phyloP scores from a whole-genome alignment of 2,888 invertebrate genomes.

The Tipula lateralis region DNA sequence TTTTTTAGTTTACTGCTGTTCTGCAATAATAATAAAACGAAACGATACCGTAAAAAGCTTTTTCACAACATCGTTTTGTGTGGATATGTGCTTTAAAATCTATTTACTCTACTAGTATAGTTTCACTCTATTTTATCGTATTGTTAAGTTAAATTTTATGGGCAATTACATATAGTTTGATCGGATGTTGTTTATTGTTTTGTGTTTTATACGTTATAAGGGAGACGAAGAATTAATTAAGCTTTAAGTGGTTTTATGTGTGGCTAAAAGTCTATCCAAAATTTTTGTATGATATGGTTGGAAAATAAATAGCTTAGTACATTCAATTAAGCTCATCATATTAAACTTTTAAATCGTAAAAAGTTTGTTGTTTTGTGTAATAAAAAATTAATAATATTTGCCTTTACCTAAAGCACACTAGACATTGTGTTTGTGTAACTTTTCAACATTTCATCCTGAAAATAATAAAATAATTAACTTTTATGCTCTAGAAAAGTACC shows the following conservation, averaged over 20 bases:
- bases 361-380: not conserved
- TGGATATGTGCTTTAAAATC: not conserved
- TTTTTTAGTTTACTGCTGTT: not conserved
- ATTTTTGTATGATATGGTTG: not conserved
- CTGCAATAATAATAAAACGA: not conserved
- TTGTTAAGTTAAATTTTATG: not conserved
- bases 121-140: not conserved
- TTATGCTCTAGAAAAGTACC: not conserved
- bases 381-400: not conserved
- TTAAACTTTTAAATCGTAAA: not conserved
- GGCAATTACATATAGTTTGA: not conserved
- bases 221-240: too few species aligned
- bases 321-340: not conserved
- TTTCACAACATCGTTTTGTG: not conserved
- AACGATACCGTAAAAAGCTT: not conserved
- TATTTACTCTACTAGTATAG: not conserved
- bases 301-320: not conserved
- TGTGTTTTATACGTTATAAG: not conserved
- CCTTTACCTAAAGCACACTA: not conserved
- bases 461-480: not conserved
- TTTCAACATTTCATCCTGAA: not conserved
- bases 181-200: not conserved
- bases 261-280: too few species aligned
- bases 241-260: too few species aligned
- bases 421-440: not conserved